Evolutionary conservation across 2,888 invertebrate genomes (phyloP), one percentile per base, ranked within the genome.

Genomic region (Halictus quadricinctus): DNA sequence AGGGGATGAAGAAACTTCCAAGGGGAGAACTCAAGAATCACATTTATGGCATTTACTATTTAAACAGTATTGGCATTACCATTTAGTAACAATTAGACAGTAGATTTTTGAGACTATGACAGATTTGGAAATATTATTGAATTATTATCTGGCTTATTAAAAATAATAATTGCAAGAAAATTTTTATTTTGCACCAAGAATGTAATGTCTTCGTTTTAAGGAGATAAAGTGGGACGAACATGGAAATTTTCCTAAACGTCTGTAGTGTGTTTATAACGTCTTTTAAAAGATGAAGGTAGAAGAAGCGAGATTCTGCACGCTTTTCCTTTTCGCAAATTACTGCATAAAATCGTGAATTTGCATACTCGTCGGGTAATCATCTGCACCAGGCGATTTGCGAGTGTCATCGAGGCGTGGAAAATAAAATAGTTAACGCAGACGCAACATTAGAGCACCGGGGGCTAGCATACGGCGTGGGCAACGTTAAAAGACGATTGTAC

Each of bases 401-500:
- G 58, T n/a, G n/a, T 58, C 58, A n/a, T 58, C 58, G 12, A 58
- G 10, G 29, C 15, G 29, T 64, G 29, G 29, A 29, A 29, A 64
- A 64, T 64, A 64, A 15, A 29, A 64, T 25, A 29, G 29, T 4
- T 64, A 64, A 29, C 15, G 64, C n/a, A 1, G 12, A 12, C n/a
- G n/a, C 12, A 5, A 58, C 58, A n/a, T n/a, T n/a, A 54, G 54
- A n/a, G 54, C 21, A n/a, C 3, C 10, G 54, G 3, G 0, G 10
- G 54, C 3, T 2, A 10, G 1, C 54, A 5, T n/a, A n/a, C 1
- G n/a, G 21, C n/a, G 12, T 12, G n/a, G 58, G 21, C 54, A n/a
- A 10, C 10, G 54, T 10, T n/a, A 13, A 46, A 8, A 54, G 12
- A 7, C 18, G 72, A 81, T 72, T 81, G 88, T 83, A 85, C 88